A percentile compares a stretch with the other conserved stretches of the same genome.
Evolutionary conservation across 1,140 invertebrate genomes (phyloP).

Genomic region (Ylistrum balloti): DNA sequence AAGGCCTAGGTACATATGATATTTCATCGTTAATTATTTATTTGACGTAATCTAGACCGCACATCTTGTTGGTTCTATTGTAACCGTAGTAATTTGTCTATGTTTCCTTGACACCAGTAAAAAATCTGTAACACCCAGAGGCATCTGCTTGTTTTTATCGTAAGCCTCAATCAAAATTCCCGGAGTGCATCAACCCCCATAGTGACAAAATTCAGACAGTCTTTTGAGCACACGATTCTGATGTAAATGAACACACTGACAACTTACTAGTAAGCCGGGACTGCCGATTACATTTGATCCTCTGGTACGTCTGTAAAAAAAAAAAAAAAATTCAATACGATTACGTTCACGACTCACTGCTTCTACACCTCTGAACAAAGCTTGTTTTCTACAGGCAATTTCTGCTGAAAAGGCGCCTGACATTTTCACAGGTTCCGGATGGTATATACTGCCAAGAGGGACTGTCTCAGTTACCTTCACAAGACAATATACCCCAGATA

Average conservation of each 20-base stretch:
- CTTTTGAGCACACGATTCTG: slow-evolving; percentile 26
- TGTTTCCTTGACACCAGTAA: background rate
- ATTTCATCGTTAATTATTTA: slow-evolving; percentile 6
- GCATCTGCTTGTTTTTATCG: slow-evolving; percentile 3
- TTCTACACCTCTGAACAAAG: slow-evolving; percentile 59
- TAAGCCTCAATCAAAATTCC: slow-evolving; percentile 15
- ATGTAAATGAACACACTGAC: slow-evolving; percentile 51
- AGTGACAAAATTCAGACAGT: slow-evolving; percentile 17
- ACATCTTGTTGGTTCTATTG: background rate
- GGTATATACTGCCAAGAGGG: slow-evolving; percentile 46
- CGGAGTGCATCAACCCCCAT: background rate
- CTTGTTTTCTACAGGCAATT: slow-evolving; percentile 55
- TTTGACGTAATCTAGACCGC: slow-evolving; percentile 24
- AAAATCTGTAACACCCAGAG: background rate
- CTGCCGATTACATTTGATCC: slow-evolving; percentile 91
- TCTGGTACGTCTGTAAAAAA: slow-evolving; percentile 88
- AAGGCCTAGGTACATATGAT: slow-evolving; percentile 27
- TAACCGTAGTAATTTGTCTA: slow-evolving; percentile 19
- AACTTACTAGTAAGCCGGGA: slow-evolving; percentile 85
- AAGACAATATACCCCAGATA: slow-evolving; percentile 1
- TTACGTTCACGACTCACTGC: slow-evolving; percentile 55
- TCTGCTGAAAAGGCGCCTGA: slow-evolving; percentile 47
- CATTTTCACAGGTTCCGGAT: slow-evolving; percentile 42
- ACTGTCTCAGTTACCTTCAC: slow-evolving; percentile 50
- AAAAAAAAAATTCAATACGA: slow-evolving; percentile 58